These are phyloP conservation scores for Stenoptilia bipunctidactyla DNA, from an alignment of 2,888 invertebrate species.

Conservation along the genomic window DNA sequence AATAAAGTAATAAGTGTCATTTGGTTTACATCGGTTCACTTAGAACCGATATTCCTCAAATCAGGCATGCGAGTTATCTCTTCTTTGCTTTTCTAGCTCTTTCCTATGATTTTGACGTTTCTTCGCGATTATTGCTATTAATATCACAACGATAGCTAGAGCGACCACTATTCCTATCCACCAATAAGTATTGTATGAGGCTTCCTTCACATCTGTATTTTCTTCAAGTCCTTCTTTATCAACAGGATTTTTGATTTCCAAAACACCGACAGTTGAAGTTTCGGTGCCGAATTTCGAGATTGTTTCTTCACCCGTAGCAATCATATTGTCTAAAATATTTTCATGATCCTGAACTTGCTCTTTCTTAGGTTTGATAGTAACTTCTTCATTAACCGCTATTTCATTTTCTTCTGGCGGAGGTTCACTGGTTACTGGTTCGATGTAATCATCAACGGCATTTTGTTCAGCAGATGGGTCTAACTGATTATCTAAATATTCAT, in stretches of 20 bases:
- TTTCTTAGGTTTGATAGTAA: slow-evolving; percentile 12
- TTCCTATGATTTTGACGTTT: slow-evolving; percentile 65
- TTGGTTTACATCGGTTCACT: slow-evolving; percentile 42
- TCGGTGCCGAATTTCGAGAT: slow-evolving; percentile 38
- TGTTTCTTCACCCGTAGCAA: slow-evolving; percentile 39
- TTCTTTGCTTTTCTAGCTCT: slow-evolving; percentile 55
- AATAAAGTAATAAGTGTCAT: slow-evolving; percentile 24
- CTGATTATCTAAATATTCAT: slow-evolving; percentile 65
- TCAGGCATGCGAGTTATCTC: slow-evolving; percentile 57
- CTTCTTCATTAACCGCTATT: slow-evolving; percentile 22
- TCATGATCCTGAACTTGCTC: slow-evolving; percentile 22
- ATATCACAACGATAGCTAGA: slow-evolving; percentile 41
- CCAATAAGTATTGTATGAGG: slow-evolving; percentile 59
- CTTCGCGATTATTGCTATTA: slow-evolving; percentile 56
- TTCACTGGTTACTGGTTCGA: slow-evolving; percentile 29
- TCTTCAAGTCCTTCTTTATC: slow-evolving; percentile 36
- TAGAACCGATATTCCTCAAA: slow-evolving; percentile 69
- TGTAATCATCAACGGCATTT: slow-evolving; percentile 37
- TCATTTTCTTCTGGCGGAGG: slow-evolving; percentile 33
- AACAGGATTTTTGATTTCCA: slow-evolving; percentile 55
- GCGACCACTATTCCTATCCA: slow-evolving; percentile 65
- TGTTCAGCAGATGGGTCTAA: slow-evolving; percentile 35
- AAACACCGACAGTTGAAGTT: slow-evolving; percentile 56
- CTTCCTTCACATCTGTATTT: slow-evolving; percentile 37
- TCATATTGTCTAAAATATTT: slow-evolving; percentile 33